Evolutionary conservation across 2,797 vertebrate genomes (phyloP), one percentile per base, ranked within the genome.

Genomic region (Sebastes hubbsi): DNA sequence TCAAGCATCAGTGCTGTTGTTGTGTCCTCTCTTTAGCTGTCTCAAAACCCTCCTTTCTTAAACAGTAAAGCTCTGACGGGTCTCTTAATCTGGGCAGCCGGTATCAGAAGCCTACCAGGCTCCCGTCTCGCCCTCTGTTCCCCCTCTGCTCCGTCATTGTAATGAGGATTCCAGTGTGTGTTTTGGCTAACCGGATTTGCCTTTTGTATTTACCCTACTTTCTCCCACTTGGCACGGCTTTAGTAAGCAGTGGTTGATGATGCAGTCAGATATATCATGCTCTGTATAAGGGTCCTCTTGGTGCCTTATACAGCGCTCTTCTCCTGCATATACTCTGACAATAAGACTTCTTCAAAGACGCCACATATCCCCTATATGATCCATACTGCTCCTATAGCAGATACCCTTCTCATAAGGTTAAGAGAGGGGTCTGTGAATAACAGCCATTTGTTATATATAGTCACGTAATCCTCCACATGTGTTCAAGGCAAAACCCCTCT

Each of bases 131-230:
- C 82, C 65, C 83, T 66, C 60, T 70, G 59, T 82, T 63, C 54
- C 64, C 56, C 75, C 67, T 75, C 78, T 52, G 72, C 67, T 77
- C 87, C 8, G 34, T 82, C 70, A 84, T 77, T 87, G 84, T 84
- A 80, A 88, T 87, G 70, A 88, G 73, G 85, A 86, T 90, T 82
- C 56, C 79, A 74, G 34, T 90, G 87, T 90, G 75, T 87, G 85
- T 90, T 90, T 88, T 81, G 64, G 69, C 55, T 92, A 92, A 93
- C 89, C 42, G 49, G 87, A 94, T 90, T 90, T 90, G 65, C 68
- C 84, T 80, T 86, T 85, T 92, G 77, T 91, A 63, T 92, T 92
- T 92, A 90, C 90, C 87, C 91, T 90, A 89, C 89, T 93, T 92
- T 92, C 84, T 83, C 79, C 71, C 70, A 24, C 49, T 78, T 82